phyloP scores from a whole-genome alignment of 2,888 invertebrate genomes.

The Cistogaster globosa region DNA sequence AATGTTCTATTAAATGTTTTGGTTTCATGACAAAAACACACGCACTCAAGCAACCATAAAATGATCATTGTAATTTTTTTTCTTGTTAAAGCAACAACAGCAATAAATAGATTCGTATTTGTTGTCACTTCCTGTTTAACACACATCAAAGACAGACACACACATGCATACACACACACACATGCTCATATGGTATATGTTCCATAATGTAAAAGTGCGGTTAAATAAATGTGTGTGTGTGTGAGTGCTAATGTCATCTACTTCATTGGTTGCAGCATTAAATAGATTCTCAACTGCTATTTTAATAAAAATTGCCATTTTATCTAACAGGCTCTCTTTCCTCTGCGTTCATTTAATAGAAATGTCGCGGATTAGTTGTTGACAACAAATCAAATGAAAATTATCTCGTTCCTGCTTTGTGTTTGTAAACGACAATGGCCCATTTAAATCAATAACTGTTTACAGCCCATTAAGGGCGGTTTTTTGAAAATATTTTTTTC shows the following conservation, averaged over 20 bases:
- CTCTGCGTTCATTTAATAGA: too few relatives aligned
- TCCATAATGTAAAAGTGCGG: not conserved
- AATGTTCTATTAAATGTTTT: too few relatives aligned
- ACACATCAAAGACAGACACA: not conserved
- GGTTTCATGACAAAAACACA: too few relatives aligned
- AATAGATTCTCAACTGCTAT: slow-evolving; percentile 1
- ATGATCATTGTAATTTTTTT: too few relatives aligned
- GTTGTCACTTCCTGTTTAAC: not conserved
- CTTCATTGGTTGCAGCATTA: slow-evolving; percentile 2
- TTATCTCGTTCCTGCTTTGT: slow-evolving; percentile 1
- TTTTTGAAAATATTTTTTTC: too few relatives aligned
- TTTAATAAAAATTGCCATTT: slow-evolving; percentile 48
- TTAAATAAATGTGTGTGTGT: not conserved
- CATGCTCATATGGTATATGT: too few relatives aligned
- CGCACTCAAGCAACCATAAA: too few relatives aligned
- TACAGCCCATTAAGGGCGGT: not conserved
- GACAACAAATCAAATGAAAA: slow-evolving; percentile 55
- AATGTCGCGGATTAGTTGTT: slow-evolving; percentile 11
- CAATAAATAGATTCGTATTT: not conserved
- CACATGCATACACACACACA: too few relatives aligned
- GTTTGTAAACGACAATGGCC: slow-evolving; percentile 12
- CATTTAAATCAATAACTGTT: slow-evolving; percentile 29
- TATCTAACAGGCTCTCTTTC: slow-evolving; percentile 9
- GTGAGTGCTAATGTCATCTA: not conserved
- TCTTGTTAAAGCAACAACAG: not conserved